These are phyloP conservation scores for Chionomys nivalis DNA, from an alignment of 2,113 vertebrate species.

Conservation along the genomic window DNA sequence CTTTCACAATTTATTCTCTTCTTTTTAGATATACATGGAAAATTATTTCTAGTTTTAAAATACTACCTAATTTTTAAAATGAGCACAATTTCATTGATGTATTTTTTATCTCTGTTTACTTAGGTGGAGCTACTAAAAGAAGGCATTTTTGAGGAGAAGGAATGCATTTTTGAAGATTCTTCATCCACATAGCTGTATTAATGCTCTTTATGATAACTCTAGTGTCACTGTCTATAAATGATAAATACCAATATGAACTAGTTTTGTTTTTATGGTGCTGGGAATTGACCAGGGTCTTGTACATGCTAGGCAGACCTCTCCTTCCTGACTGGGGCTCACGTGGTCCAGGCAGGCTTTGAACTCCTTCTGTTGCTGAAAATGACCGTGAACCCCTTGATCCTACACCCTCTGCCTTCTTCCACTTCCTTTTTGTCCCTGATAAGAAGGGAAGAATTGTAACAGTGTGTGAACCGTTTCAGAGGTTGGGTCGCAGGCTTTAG, in stretches of 20 bases:
- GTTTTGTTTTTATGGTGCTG: background rate
- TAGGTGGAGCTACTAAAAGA: slow-evolving; percentile 14
- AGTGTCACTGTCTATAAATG: background rate
- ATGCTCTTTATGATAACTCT: background rate
- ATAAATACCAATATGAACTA: background rate
- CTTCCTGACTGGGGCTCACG: background rate
- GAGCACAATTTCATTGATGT: background rate
- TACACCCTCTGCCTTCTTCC: background rate
- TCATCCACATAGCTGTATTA: background rate
- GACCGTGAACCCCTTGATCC: background rate
- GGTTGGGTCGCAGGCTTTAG: rapidly evolving
- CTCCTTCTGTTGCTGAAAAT: background rate
- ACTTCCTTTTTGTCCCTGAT: background rate
- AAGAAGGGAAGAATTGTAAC: background rate
- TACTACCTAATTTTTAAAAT: background rate
- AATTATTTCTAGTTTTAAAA: background rate
- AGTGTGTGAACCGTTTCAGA: background rate
- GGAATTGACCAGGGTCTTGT: background rate
- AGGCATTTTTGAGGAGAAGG: background rate
- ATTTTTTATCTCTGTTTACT: slow-evolving; percentile 33
- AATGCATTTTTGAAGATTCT: background rate
- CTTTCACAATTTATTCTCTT: background rate
- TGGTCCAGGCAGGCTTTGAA: background rate
- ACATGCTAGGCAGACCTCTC: background rate
- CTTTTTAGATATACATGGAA: background rate